Conservation (phyloP, 2,888 invertebrate species). For the Andrena bicolor region DNA sequence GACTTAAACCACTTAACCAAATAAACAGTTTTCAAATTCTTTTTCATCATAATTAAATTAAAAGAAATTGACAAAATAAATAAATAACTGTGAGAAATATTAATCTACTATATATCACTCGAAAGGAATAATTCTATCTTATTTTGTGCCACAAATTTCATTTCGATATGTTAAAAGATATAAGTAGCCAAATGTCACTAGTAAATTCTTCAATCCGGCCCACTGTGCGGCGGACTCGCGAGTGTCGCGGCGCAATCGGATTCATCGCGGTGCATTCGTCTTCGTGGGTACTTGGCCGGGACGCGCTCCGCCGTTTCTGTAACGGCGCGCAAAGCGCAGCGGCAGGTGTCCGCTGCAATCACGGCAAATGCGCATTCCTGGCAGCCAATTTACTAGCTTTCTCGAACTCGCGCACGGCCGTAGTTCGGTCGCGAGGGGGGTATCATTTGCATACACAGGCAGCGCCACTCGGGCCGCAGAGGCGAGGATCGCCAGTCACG, state of each 20-base stretch:
- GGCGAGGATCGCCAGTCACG: slow-evolving; percentile 38
- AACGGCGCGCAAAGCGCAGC: slow-evolving; percentile 70
- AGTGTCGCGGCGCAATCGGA: slow-evolving; percentile 10
- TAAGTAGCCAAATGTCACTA: no score
- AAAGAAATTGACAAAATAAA: no score
- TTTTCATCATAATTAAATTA: no score
- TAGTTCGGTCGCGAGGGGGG: slow-evolving; percentile 47
- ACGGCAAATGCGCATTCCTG: slow-evolving; percentile 81
- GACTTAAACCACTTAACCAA: no score
- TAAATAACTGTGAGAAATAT: no score
- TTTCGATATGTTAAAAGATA: no score
- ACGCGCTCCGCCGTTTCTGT: slow-evolving; percentile 50
- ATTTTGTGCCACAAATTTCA: no score
- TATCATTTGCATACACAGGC: slow-evolving; percentile 68
- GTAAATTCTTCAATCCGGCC: no score
- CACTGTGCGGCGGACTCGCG: no score
- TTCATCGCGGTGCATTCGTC: slow-evolving; percentile 34
- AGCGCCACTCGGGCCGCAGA: slow-evolving; percentile 26
- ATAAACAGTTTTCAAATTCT: no score
- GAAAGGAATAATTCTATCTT: no score
- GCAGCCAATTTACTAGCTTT: slow-evolving; percentile 82
- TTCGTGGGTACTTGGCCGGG: slow-evolving; percentile 29
- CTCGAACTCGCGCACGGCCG: slow-evolving; percentile 74
- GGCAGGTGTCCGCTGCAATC: slow-evolving; percentile 80
- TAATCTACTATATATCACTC: no score